Base-by-base conservation (phyloP, 2,888 invertebrate genomes). In the Pollenia amentaria region DNA sequence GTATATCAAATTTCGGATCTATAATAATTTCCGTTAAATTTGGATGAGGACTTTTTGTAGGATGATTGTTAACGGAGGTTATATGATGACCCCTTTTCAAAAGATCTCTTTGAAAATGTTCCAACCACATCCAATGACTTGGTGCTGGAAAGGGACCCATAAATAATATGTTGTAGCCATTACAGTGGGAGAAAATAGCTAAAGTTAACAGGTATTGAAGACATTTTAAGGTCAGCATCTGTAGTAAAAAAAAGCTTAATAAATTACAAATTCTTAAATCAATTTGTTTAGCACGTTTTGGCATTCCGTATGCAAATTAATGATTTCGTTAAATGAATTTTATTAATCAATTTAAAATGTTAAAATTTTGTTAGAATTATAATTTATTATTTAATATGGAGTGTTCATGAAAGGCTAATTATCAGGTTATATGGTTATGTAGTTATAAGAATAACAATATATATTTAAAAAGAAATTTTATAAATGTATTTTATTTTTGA, bases 21-120 rank as follows among this genome's bases (percentile, higher is more conserved):
- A 94, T 89, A n/a, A 93, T 89, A 12, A 94, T 91, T 87, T 93
- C 93, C 7, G 92, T 93, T 16, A 94, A 91, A 90, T 94, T 94
- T 55, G 92, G 91, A 79, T 94, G 92, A 7, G 93, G 92, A 48
- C 91, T 90, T 83, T 93, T 93, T 7, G 93, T 90, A 38, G 90
- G 91, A 88, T 91, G 91, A 88, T 92, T 92, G 42, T 91, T 92
- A 1, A 93, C 89, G 4, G 90, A 90, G 42, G 93, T 93, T 55
- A 94, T 92, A 75, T 94, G 92, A 89, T 94, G 94, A 4, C 94
- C 94, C 53, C 93, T 91, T 12, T 87, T 83, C 1, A 93, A 84
- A 0, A 93, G 88, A 81, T 91, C 93, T 14, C 91, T 90, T 67
- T 91, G 90, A 73, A 93, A 93, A 87, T 93, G 91, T 79, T 93